Base-by-base conservation (phyloP, 2,797 vertebrate species). In the Ceryle rudis region DNA sequence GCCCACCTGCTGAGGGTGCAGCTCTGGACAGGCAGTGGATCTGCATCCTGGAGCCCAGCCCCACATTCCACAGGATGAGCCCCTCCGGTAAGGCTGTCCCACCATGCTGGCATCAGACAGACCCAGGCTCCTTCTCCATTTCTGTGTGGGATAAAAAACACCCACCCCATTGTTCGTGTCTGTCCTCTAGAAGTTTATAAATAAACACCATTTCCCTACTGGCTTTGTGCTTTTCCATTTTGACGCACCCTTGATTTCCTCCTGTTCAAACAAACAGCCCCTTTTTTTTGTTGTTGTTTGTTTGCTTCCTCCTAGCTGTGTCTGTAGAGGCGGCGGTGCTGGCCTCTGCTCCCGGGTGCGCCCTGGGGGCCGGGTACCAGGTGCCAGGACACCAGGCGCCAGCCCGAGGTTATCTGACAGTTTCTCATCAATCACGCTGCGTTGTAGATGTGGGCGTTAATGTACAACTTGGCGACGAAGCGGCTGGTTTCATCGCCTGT, bases 161-260 rank as follows among this genome's bases (percentile, higher is more conserved):
- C 84, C 64, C 86, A 64, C 55, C 28, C 84, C 51, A 94, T 95
- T 96, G 95, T 95, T 94, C 11, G 1, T 26, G 4, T 51, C 74
- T 16, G 4, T 87, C 60, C 79, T 89, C 84, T 39, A 58, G 4
- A 42, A 61, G 84, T 75, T 95, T 97, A 93, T 93, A 97, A 97
- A 97, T 95, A 95, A 95, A 85, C 64, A 60, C 58, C 3, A 0
- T 87, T 96, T 97, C 96, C 94, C 96, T 75, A 78, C 86, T 70
- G 93, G 64, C 91, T 97, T 95, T 93, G 95, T 97, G 86, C 91
- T 91, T 57, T 85, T 42, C 89, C 94, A 92, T 94, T 75, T 94
- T 77, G 95, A 84, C 84, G 41, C 93, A 26, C 86, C 79, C 91
- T 89, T 13, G 55, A 73, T 87, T 96, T 97, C 95, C 91, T 96